phyloP scores from a whole-genome alignment of 2,797 vertebrate species.

The Vireo griseus region DNA sequence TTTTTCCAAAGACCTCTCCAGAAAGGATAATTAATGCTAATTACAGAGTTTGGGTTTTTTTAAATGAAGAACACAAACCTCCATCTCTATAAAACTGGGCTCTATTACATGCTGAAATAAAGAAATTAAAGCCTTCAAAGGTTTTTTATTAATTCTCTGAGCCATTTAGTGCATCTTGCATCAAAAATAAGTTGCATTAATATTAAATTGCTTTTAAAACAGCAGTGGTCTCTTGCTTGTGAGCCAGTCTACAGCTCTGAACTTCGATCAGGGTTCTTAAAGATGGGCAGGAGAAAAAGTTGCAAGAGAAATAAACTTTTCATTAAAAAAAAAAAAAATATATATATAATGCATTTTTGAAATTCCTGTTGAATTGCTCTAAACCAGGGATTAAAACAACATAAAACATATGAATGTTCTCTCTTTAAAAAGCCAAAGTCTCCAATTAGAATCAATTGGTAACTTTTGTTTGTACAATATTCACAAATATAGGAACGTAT shows the following conservation, averaged over 20 bases:
- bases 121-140: neutral
- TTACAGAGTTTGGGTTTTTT: neutral
- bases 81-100: neutral
- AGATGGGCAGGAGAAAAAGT: neutral
- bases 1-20: neutral
- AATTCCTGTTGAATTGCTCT: neutral
- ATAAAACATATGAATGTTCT: neutral
- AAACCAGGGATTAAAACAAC: neutral
- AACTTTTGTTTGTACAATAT: neutral
- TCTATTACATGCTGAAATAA: neutral
- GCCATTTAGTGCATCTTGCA: neutral
- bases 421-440: neutral
- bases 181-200: neutral
- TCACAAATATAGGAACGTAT: neutral
- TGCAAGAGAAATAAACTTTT: neutral
- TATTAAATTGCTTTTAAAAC: neutral
- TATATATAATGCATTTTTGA: neutral
- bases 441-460: neutral
- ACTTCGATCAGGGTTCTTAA: neutral
- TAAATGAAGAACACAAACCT: neutral
- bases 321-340: neutral
- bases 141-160: neutral
- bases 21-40: slow-evolving; percentile 19
- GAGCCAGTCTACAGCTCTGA: neutral
- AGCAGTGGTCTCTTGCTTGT: neutral